Conservation (phyloP, 2,888 invertebrate species). For the Himalopsyche tibetana region DNA sequence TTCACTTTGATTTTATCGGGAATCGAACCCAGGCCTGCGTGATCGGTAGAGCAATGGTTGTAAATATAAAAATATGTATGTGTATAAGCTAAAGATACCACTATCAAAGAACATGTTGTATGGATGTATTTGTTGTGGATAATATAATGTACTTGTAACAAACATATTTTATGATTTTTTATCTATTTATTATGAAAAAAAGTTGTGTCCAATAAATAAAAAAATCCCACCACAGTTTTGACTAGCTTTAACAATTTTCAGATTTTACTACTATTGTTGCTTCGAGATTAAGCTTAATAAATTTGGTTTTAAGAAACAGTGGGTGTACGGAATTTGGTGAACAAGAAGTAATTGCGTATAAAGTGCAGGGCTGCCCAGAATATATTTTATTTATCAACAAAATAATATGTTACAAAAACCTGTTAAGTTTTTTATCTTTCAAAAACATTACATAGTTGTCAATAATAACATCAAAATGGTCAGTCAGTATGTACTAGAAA, state of each 20-base stretch:
- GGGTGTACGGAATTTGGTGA: slow-evolving; percentile 44
- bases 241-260: slow-evolving; percentile 46
- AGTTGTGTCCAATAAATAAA: slow-evolving; percentile 26
- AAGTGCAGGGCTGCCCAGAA: slow-evolving; percentile 18
- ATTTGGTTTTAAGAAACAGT: slow-evolving; percentile 50
- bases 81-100: too few species aligned
- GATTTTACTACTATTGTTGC: slow-evolving; percentile 56
- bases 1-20: too few species aligned
- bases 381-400: background rate
- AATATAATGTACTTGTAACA: background rate
- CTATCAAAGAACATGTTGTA: too few species aligned
- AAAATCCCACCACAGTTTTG: slow-evolving; percentile 45
- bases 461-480: too few species aligned
- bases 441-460: too few species aligned
- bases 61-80: too few species aligned
- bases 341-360: slow-evolving; percentile 38
- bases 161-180: slow-evolving; percentile 4
- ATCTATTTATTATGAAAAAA: slow-evolving; percentile 19
- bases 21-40: too few species aligned
- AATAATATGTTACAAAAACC: too few species aligned
- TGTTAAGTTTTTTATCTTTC: too few species aligned
- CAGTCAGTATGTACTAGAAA: too few species aligned
- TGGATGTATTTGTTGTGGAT: too few species aligned
- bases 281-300: slow-evolving; percentile 58
- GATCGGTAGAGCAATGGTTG: too few species aligned